Conservation (phyloP, 2,797 vertebrate genomes). For the Poecilia velifera region DNA sequence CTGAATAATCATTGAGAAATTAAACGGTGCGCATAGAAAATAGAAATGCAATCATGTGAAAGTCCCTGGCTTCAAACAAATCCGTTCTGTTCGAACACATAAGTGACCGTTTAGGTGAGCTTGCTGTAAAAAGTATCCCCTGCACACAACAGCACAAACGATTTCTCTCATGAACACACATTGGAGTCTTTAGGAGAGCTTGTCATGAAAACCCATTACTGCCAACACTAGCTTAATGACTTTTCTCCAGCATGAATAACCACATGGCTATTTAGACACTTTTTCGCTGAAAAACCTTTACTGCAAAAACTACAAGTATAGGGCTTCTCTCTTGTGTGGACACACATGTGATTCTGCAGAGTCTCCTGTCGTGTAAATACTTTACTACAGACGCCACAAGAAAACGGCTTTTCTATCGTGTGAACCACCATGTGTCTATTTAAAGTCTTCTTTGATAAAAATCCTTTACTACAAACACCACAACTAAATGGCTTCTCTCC, state of each 20-base stretch:
- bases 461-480: neutral
- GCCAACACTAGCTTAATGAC: neutral
- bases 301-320: neutral
- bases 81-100: neutral
- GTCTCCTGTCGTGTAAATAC: neutral
- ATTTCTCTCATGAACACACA: neutral
- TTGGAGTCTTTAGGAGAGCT: neutral
- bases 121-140: neutral
- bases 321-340: neutral
- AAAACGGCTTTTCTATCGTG: neutral
- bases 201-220: neutral
- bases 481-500: neutral
- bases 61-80: neutral
- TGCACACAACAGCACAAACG: neutral
- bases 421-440: constrained; percentile 1
- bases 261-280: neutral
- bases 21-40: neutral
- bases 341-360: neutral
- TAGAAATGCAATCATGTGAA: neutral
- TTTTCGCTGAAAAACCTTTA: neutral
- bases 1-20: no score
- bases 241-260: neutral
- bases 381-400: neutral
- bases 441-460: neutral
- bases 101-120: no score